These are phyloP conservation scores for Bruchidius siliquastri DNA, from an alignment of 2,888 invertebrate species.

Conservation along the genomic window DNA sequence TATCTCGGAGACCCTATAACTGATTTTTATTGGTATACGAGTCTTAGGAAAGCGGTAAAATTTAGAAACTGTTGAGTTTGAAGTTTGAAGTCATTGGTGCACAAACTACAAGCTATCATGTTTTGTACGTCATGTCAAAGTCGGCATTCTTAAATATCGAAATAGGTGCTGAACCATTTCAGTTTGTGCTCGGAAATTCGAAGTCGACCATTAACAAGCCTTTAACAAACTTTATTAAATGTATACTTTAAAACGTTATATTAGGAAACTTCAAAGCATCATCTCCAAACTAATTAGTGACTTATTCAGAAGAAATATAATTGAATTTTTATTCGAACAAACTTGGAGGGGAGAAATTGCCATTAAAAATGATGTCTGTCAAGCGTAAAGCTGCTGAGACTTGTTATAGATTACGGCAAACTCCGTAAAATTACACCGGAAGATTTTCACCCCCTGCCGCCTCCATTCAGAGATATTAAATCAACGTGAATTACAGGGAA, in stretches of 20 bases:
- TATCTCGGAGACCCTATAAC: no score
- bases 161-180: no score
- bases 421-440: conserved; percentile 27
- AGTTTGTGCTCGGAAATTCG: no score
- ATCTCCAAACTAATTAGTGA: conserved; percentile 24
- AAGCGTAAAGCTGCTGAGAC: conserved; percentile 28
- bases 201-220: no score
- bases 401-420: conserved; percentile 32
- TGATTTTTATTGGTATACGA: no score
- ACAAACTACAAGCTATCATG: no score
- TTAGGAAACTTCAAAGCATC: conserved; percentile 11
- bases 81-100: no score
- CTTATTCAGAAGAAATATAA: conserved; percentile 21
- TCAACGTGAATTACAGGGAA: conserved; percentile 25
- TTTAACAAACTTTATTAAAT: not conserved
- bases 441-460: conserved; percentile 24
- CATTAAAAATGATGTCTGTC: conserved; percentile 23
- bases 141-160: no score
- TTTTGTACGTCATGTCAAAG: no score
- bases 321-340: conserved; percentile 24
- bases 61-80: no score
- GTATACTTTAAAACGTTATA: not conserved
- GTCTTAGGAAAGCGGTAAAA: no score
- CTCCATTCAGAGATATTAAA: conserved; percentile 27
- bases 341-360: conserved; percentile 12